A percentile compares a stretch with the other conserved stretches of the same genome.
phyloP scores from a whole-genome alignment of 2,888 invertebrate species.

The Caenorhabditis wallacei region DNA sequence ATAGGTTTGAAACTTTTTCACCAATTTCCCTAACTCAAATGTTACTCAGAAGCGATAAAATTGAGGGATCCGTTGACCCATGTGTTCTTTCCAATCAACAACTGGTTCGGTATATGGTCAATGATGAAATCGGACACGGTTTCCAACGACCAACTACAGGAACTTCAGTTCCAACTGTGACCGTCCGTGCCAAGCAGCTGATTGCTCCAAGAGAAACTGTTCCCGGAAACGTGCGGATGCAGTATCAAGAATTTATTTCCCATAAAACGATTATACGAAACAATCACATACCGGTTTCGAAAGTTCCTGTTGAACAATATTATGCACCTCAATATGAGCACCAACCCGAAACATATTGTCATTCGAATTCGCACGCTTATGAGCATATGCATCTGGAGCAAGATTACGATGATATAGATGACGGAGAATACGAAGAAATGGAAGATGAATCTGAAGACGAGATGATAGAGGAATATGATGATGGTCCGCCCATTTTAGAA shows the following conservation, averaged over 20 bases:
- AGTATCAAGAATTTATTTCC: background rate
- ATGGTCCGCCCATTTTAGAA: slow-evolving; percentile 59
- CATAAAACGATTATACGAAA: background rate
- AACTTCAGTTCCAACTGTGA: background rate
- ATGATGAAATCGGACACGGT: slow-evolving; percentile 53
- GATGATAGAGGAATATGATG: slow-evolving; percentile 35
- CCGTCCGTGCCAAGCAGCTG: slow-evolving; percentile 20
- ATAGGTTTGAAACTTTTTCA: slow-evolving; percentile 21
- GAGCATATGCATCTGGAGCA: background rate
- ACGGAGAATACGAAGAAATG: background rate
- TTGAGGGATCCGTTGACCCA: slow-evolving; percentile 48
- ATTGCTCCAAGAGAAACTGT: background rate
- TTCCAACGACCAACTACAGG: slow-evolving; percentile 10
- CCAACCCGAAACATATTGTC: background rate
- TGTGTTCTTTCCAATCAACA: slow-evolving; percentile 40
- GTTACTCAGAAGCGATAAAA: slow-evolving; percentile 44
- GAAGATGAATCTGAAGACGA: slow-evolving; percentile 1
- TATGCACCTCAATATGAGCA: background rate
- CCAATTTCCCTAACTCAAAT: background rate
- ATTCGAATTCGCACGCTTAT: background rate
- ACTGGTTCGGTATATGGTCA: slow-evolving; percentile 55
- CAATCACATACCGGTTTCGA: background rate
- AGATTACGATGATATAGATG: too few relatives aligned
- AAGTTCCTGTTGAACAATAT: background rate
- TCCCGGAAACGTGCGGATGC: too few relatives aligned